Evolutionary conservation across 2,888 invertebrate genomes (phyloP).

Genomic region (Iselma pallidipennis): DNA sequence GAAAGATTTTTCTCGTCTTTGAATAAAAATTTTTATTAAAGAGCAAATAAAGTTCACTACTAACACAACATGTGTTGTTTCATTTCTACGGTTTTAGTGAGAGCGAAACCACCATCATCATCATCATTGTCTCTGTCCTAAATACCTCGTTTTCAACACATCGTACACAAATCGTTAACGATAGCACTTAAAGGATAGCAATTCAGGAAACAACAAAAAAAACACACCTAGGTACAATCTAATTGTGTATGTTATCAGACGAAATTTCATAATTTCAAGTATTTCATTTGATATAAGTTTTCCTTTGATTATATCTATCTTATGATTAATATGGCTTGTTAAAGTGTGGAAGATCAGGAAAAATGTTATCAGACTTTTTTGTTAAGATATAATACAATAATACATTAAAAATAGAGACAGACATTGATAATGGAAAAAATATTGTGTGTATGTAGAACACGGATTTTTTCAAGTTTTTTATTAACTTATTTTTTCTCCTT

Average conservation of each 20-base stretch:
- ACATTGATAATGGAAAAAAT: too few species aligned
- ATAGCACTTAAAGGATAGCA: neutral
- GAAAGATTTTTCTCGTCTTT: neutral
- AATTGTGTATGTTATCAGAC: neutral
- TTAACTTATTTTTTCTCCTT: too few species aligned
- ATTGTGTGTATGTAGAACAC: too few species aligned
- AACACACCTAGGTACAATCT: neutral
- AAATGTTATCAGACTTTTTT: neutral
- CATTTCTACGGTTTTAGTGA: slow-evolving; percentile 10
- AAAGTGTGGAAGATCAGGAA: neutral
- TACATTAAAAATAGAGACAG: too few species aligned
- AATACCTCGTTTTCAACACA: slow-evolving; percentile 20
- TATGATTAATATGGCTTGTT: too few species aligned
- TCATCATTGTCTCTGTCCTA: slow-evolving; percentile 16
- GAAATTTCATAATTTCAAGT: neutral
- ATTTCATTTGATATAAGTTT: too few species aligned
- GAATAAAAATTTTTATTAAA: neutral
- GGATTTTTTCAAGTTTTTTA: too few species aligned
- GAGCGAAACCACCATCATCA: slow-evolving; percentile 20
- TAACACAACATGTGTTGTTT: slow-evolving; percentile 14
- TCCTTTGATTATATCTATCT: too few species aligned
- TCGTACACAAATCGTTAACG: slow-evolving; percentile 6
- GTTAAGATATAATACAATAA: too few species aligned
- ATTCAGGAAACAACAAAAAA: neutral
- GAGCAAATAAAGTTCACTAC: slow-evolving; percentile 1